Evolutionary conservation across 2,113 vertebrate genomes (phyloP).

Genomic region (Eptatretus burgeri): DNA sequence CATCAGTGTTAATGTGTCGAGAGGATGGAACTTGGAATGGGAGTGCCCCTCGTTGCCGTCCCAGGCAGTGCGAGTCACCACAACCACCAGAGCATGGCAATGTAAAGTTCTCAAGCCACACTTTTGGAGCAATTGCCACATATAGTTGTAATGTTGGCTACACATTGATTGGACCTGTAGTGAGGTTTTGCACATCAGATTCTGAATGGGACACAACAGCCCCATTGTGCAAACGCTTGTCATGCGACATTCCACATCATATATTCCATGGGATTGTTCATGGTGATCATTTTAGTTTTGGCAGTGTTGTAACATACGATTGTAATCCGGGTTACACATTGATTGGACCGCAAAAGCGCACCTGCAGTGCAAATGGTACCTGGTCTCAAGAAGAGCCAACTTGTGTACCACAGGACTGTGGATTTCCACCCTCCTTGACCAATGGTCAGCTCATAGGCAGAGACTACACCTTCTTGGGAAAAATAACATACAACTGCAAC

Average conservation of each 20-base stretch:
- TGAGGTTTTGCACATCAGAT: conserved; percentile 35
- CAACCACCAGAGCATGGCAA: conserved; percentile 32
- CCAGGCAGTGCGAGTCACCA: conserved; percentile 34
- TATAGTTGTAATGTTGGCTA: conserved; percentile 50
- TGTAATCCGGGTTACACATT: conserved; percentile 43
- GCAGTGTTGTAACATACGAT: conserved; percentile 26
- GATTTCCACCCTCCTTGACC: conserved; percentile 20
- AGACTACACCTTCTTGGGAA: conserved; percentile 26
- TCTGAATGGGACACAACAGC: conserved; percentile 34
- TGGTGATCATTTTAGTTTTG: conserved; percentile 25
- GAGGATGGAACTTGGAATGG: conserved; percentile 75
- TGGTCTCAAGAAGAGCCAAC: conserved; percentile 40
- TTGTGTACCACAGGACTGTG: conserved; percentile 41
- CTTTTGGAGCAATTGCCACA: conserved; percentile 22
- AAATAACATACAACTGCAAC: conserved; percentile 27
- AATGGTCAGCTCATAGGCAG: conserved; percentile 27
- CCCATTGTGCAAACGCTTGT: conserved; percentile 28
- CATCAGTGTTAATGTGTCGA: conserved; percentile 31
- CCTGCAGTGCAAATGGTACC: conserved; percentile 29
- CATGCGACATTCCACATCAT: conserved; percentile 24
- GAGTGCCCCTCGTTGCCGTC: conserved; percentile 42
- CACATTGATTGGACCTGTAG: conserved; percentile 26
- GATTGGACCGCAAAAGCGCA: conserved; percentile 24
- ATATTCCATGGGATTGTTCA: conserved; percentile 24
- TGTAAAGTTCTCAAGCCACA: conserved; percentile 32